These are phyloP conservation scores for Agriotes lineatus DNA, from an alignment of 2,888 invertebrate genomes.

Conservation along the genomic window DNA sequence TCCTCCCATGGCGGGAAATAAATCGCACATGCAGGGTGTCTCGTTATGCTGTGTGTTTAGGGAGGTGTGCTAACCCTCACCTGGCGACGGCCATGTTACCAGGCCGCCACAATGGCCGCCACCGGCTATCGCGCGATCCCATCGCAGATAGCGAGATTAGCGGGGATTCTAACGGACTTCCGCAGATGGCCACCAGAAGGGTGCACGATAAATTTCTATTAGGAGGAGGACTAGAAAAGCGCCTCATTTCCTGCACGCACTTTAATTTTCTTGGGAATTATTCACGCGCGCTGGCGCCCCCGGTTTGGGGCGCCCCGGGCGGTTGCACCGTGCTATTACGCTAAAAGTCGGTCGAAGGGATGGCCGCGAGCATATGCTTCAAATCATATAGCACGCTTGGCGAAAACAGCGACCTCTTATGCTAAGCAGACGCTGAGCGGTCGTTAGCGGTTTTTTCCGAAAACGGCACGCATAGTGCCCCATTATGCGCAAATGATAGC, in stretches of 20 bases:
- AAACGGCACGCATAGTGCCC: constrained; percentile 6
- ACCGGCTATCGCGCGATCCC: constrained; percentile 47
- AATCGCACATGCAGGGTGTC: constrained; percentile 47
- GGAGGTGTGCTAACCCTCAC: constrained; percentile 61
- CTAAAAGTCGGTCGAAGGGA: constrained; percentile 25
- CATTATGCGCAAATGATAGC: constrained; percentile 6
- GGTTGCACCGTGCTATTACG: constrained; percentile 33
- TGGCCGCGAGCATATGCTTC: constrained; percentile 42
- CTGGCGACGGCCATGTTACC: constrained; percentile 64
- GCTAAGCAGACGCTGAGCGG: constrained; percentile 31
- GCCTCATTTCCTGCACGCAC: constrained; percentile 27
- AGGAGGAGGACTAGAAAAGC: constrained; percentile 23
- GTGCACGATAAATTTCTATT: constrained; percentile 39
- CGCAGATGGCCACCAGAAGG: constrained; percentile 63
- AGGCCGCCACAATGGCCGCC: constrained; percentile 64
- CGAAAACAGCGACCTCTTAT: constrained; percentile 45
- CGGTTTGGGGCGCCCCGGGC: constrained; percentile 2
- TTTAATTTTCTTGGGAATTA: constrained; percentile 30
- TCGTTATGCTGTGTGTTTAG: constrained; percentile 48
- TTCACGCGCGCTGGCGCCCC: constrained; percentile 11
- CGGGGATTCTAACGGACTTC: constrained; percentile 67
- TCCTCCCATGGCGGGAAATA: constrained; percentile 47
- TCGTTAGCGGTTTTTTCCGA: constrained; percentile 9
- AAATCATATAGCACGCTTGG: constrained; percentile 48
- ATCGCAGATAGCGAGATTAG: constrained; percentile 64